A percentile compares a stretch with the other conserved stretches of the same genome.
Conservation (phyloP, 2,888 invertebrate species). For the Latrodectus hesperus region DNA sequence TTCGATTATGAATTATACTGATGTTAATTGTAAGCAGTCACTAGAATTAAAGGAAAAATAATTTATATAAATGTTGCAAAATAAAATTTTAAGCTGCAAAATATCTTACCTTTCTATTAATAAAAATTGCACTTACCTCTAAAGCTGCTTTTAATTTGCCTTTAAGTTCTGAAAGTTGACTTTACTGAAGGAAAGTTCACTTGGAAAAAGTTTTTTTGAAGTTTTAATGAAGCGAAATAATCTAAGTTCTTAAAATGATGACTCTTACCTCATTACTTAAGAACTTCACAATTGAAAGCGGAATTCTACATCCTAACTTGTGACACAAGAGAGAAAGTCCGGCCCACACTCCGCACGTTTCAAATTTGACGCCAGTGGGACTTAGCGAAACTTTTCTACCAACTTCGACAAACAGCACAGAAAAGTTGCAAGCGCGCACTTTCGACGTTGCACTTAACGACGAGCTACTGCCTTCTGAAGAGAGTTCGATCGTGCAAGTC, state of each 20-base stretch:
- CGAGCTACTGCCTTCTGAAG: slow-evolving; percentile 41
- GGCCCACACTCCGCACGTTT: slow-evolving; percentile 5
- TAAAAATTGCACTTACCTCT: too few species aligned
- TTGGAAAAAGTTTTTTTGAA: not conserved
- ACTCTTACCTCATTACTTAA: slow-evolving; percentile 47
- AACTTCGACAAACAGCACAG: slow-evolving; percentile 10
- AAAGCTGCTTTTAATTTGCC: too few species aligned
- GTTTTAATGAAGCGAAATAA: not conserved
- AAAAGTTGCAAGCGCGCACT: slow-evolving; percentile 6
- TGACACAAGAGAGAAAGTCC: not conserved
- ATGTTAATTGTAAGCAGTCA: too few species aligned
- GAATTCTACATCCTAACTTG: not conserved
- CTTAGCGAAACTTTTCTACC: not conserved
- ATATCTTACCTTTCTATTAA: too few species aligned
- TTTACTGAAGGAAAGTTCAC: too few species aligned
- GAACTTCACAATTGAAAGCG: not conserved
- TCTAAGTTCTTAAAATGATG: not conserved
- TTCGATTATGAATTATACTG: too few species aligned
- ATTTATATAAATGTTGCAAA: too few species aligned
- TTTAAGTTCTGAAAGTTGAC: too few species aligned
- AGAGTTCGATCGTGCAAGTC: slow-evolving; percentile 56
- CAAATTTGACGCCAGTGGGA: slow-evolving; percentile 7
- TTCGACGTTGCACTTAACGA: slow-evolving; percentile 18
- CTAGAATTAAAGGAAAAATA: too few species aligned
- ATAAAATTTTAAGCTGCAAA: too few species aligned